These are phyloP conservation scores for Tachina lurida DNA, from an alignment of 2,888 invertebrate genomes.

Conservation along the genomic window DNA sequence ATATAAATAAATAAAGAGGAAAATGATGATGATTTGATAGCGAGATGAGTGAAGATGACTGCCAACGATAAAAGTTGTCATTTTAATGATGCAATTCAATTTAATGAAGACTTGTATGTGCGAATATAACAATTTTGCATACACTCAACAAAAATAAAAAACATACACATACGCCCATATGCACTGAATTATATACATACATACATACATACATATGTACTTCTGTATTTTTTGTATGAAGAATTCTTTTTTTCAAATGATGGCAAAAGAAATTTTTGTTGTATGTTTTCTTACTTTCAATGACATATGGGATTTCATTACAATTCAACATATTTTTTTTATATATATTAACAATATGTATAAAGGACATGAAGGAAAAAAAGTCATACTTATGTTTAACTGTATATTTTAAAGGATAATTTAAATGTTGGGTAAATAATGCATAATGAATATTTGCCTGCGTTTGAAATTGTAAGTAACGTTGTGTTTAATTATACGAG, in stretches of 20 bases:
- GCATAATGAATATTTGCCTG: conserved; percentile 28
- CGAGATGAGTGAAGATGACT: conserved; percentile 65
- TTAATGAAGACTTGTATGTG: conserved; percentile 61
- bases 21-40: conserved; percentile 63
- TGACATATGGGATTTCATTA: conserved; percentile 50
- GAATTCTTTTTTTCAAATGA: conserved; percentile 1
- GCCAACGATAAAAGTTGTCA: conserved; percentile 68
- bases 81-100: conserved; percentile 71
- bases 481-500: background rate
- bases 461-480: conserved; percentile 9
- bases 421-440: conserved; percentile 44
- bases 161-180: background rate
- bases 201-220: no score
- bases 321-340: background rate
- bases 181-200: no score
- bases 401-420: conserved; percentile 27
- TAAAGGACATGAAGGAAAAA: background rate
- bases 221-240: background rate
- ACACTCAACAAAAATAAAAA: background rate
- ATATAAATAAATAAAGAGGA: conserved; percentile 3
- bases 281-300: conserved; percentile 25
- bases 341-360: background rate
- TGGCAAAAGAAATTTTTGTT: conserved; percentile 33
- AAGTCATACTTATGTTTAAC: background rate
- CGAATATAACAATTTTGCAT: conserved; percentile 28